These are phyloP conservation scores for Drosophila quinaria DNA, from an alignment of 2,888 invertebrate species.

Conservation along the genomic window DNA sequence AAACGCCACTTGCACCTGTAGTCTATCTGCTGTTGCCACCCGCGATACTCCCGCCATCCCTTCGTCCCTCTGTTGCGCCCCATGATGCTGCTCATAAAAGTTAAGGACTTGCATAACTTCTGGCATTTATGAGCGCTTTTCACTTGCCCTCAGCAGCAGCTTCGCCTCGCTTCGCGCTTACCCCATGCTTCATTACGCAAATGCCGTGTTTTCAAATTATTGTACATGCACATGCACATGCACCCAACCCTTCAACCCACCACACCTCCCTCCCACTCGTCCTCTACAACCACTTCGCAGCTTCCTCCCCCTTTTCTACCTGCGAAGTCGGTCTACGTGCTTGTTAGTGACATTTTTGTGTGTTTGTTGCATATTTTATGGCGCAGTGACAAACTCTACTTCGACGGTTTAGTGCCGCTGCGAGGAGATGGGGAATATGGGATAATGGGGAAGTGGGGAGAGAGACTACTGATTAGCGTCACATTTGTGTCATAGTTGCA, in stretches of 20 bases:
- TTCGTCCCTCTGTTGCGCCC: background rate
- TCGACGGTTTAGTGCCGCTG: slow-evolving; percentile 18
- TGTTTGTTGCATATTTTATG: slow-evolving; percentile 76
- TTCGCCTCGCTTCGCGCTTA: slow-evolving; percentile 47
- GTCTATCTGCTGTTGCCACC: slow-evolving; percentile 47
- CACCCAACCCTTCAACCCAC: background rate
- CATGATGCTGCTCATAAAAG: slow-evolving; percentile 66
- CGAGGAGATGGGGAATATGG: background rate
- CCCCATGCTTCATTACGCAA: slow-evolving; percentile 85
- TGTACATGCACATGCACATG: slow-evolving; percentile 66
- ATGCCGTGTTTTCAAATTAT: slow-evolving; percentile 84
- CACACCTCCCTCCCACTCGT: background rate
- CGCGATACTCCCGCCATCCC: background rate
- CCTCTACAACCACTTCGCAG: background rate
- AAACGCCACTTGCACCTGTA: slow-evolving; percentile 74
- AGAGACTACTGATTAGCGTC: slow-evolving; percentile 62
- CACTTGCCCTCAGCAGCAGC: slow-evolving; percentile 55
- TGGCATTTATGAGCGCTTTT: slow-evolving; percentile 76
- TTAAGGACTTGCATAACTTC: slow-evolving; percentile 78
- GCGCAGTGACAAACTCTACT: slow-evolving; percentile 43
- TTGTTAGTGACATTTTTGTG: slow-evolving; percentile 51
- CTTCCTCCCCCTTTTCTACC: background rate
- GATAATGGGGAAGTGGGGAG: background rate
- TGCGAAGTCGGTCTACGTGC: slow-evolving; percentile 30
- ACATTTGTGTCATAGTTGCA: slow-evolving; percentile 53